Evolutionary conservation across 2,888 invertebrate species (phyloP).

Genomic region (Chironomus riparius): DNA sequence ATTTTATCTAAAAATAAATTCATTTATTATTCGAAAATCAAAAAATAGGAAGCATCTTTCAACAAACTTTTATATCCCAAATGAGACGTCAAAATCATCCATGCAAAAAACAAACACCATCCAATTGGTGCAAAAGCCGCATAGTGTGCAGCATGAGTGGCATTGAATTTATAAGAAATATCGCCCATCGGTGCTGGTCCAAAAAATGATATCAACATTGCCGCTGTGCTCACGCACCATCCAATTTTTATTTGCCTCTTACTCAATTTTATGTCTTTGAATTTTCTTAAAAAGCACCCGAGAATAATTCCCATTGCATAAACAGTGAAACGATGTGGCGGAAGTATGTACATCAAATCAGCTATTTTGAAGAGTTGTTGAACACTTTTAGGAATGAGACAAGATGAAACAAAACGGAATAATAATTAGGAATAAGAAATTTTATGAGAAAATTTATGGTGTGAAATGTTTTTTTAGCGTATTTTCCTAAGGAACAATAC

Average conservation of each 20-base stretch:
- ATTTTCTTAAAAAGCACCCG: conserved; percentile 49
- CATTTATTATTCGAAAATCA: background rate
- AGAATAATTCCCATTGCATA: conserved; percentile 58
- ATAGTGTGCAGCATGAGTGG: conserved; percentile 56
- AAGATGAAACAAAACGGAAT: background rate
- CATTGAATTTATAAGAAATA: conserved; percentile 51
- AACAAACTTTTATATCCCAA: conserved; percentile 48
- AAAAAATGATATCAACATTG: conserved; percentile 48
- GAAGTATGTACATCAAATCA: conserved; percentile 58
- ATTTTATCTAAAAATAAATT: conserved; percentile 44
- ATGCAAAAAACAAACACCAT: conserved; percentile 58
- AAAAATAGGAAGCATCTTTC: conserved; percentile 29
- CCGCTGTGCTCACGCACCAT: conserved; percentile 46
- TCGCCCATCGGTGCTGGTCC: conserved; percentile 57
- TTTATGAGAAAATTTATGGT: too few species aligned
- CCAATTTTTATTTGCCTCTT: conserved; percentile 45
- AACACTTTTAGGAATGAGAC: conserved; percentile 41
- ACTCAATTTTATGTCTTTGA: conserved; percentile 40
- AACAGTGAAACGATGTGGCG: conserved; percentile 55
- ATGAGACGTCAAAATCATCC: conserved; percentile 56
- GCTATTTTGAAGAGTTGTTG: conserved; percentile 58
- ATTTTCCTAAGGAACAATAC: too few species aligned
- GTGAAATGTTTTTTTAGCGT: too few species aligned
- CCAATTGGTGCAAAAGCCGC: conserved; percentile 61
- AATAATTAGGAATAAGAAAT: too few species aligned